Conservation (phyloP, 2,888 invertebrate genomes). For the Pandemis heparana region DNA sequence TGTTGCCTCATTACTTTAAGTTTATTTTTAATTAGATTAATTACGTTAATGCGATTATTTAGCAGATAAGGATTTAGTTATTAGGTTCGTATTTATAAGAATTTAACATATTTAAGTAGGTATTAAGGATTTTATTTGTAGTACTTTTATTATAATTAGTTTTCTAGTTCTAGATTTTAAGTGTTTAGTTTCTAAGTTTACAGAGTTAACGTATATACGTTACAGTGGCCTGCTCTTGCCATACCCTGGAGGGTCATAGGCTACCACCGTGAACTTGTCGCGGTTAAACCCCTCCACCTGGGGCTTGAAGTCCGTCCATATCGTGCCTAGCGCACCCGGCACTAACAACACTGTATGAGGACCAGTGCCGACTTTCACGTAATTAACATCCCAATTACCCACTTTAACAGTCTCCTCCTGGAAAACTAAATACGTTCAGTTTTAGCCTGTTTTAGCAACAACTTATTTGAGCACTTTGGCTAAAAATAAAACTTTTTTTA, state of each 20-base stretch:
- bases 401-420: slow-evolving; percentile 89
- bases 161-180: too few species aligned
- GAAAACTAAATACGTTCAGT: slow-evolving; percentile 46
- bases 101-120: too few species aligned
- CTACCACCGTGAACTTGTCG: slow-evolving; percentile 87
- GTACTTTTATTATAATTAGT: too few species aligned
- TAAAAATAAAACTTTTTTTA: slow-evolving; percentile 43
- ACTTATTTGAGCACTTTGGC: not conserved
- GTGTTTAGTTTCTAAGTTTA: too few species aligned
- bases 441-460: not conserved
- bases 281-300: slow-evolving; percentile 89
- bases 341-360: slow-evolving; percentile 88
- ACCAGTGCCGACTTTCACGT: slow-evolving; percentile 87
- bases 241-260: slow-evolving; percentile 96
- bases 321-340: slow-evolving; percentile 93
- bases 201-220: too few species aligned
- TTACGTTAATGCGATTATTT: too few species aligned
- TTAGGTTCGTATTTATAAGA: too few species aligned
- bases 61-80: too few species aligned
- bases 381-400: slow-evolving; percentile 84
- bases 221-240: slow-evolving; percentile 94
- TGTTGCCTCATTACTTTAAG: too few species aligned
- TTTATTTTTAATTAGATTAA: too few species aligned
- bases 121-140: too few species aligned
- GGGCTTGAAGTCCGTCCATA: slow-evolving; percentile 93